Evolutionary conservation across 2,113 vertebrate species (phyloP), one percentile per base, ranked within the genome.

Genomic region (Corvus moneduloides): DNA sequence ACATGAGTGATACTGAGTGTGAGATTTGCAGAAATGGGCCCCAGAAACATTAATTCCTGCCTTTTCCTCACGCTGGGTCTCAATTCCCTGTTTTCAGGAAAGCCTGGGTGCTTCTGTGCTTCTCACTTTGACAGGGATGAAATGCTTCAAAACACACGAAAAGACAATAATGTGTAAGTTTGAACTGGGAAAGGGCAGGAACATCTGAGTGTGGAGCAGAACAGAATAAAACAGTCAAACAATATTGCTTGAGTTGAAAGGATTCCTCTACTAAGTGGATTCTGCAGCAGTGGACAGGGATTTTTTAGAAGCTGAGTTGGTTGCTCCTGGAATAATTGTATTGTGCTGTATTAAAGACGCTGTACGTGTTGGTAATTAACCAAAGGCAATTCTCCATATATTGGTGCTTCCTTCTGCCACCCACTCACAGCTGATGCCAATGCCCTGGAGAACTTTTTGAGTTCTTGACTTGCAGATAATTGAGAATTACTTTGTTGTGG

Each of bases 1-100:
- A 7, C 11, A 1, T 9, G 49, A 64, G 30, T 1, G 3, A 32
- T 0, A 7, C 7, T 51, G 7, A 16, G 28, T 21, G 33, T 48
- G 37, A 66, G 52, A 39, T 63, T 5, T 63, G 62, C 49, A 76
- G 81, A 62, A 51, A 30, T 32, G n/a, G 33, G 7, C 23, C 21
- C 56, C 11, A 7, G 23, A 13, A 71, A 18, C 23, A 11, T 44
- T 41, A 28, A 17, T 66, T 56, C 28, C 32, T 66, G 62, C 37
- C 11, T 73, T 28, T 55, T 54, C 11, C 16, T 56, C 5, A 5
- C 10, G 6, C 0, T 41, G 56, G 9, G 5, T 51, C 30, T 66
- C 35, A n/a, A 0, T 56, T 81, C 21, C 16, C 16, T 13, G 26
- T 66, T 68, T 46, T 30, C 33, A 52, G 59, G 46, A 69, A 28